Conservation (phyloP, 2,113 vertebrate species). For the Sceloporus undulatus region DNA sequence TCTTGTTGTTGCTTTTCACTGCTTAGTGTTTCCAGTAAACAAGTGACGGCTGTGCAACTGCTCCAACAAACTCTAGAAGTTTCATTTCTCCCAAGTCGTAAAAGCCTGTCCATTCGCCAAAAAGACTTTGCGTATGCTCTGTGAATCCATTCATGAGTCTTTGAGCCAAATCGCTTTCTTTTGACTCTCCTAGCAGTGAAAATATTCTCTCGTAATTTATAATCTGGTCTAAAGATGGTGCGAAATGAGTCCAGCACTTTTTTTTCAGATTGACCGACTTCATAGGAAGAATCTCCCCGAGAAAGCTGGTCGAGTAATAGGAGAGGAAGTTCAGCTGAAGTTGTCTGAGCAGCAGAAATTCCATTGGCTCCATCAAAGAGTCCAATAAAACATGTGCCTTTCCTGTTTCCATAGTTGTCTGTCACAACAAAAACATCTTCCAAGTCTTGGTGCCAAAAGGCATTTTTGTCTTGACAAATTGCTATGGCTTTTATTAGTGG, state of each 20-base stretch:
- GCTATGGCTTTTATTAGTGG: constrained; percentile 67
- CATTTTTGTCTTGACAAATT: constrained; percentile 73
- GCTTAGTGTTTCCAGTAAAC: constrained; percentile 67
- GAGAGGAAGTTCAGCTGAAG: constrained; percentile 72
- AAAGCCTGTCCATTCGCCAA: constrained; percentile 77
- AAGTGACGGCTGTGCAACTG: constrained; percentile 72
- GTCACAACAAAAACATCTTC: constrained; percentile 68
- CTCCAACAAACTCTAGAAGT: constrained; percentile 74
- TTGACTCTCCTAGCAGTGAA: constrained; percentile 50
- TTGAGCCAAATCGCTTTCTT: accelerated
- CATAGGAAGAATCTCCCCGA: constrained; percentile 61
- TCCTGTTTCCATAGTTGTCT: constrained; percentile 69
- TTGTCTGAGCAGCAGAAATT: constrained; percentile 59
- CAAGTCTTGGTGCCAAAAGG: constrained; percentile 64
- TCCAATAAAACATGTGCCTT: constrained; percentile 74
- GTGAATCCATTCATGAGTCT: constrained; percentile 59
- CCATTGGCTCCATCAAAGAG: constrained; percentile 71
- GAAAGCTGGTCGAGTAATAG: constrained; percentile 76
- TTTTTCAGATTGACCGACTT: constrained; percentile 59
- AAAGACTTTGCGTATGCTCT: constrained; percentile 74
- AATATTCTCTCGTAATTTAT: constrained; percentile 50
- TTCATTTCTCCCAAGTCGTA: constrained; percentile 74
- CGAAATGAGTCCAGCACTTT: constrained; percentile 63
- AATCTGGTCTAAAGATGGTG: constrained; percentile 70
- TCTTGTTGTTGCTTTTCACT: background rate